These are phyloP conservation scores for Tetragonula carbonaria DNA, from an alignment of 2,888 invertebrate genomes.

Conservation along the genomic window DNA sequence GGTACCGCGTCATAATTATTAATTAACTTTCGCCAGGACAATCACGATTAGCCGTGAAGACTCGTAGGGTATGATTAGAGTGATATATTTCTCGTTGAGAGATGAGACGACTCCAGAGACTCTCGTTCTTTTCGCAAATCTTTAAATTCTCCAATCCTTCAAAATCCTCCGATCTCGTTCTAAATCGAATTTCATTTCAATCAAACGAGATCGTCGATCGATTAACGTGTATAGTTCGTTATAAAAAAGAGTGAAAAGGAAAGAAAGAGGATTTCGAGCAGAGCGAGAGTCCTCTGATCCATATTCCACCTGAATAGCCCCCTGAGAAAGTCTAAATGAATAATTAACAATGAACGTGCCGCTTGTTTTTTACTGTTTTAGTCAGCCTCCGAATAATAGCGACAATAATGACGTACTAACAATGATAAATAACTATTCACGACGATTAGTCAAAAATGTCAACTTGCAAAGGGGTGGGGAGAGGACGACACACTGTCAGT, in stretches of 20 bases:
- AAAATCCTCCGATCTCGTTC: not conserved
- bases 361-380: constrained; percentile 8
- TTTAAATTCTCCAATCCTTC: not conserved
- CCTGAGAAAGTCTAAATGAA: not conserved
- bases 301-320: not conserved
- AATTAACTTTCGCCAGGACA: constrained; percentile 79
- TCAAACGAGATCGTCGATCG: not conserved
- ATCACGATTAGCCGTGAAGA: constrained; percentile 63
- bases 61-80: constrained; percentile 7
- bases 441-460: constrained; percentile 51
- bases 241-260: not conserved
- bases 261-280: not conserved
- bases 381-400: constrained; percentile 36
- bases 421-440: constrained; percentile 34
- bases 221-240: not conserved
- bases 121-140: constrained; percentile 17
- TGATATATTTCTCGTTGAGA: not conserved
- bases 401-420: constrained; percentile 26
- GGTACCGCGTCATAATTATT: constrained; percentile 48
- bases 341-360: constrained; percentile 32
- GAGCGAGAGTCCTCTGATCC: constrained; percentile 15
- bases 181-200: not conserved
- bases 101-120: not conserved
- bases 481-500: constrained; percentile 70
- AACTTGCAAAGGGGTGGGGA: constrained; percentile 35